Evolutionary conservation across 2,888 invertebrate genomes (phyloP), one percentile per base, ranked within the genome.

Genomic region (Zygothrica quintamaculata): DNA sequence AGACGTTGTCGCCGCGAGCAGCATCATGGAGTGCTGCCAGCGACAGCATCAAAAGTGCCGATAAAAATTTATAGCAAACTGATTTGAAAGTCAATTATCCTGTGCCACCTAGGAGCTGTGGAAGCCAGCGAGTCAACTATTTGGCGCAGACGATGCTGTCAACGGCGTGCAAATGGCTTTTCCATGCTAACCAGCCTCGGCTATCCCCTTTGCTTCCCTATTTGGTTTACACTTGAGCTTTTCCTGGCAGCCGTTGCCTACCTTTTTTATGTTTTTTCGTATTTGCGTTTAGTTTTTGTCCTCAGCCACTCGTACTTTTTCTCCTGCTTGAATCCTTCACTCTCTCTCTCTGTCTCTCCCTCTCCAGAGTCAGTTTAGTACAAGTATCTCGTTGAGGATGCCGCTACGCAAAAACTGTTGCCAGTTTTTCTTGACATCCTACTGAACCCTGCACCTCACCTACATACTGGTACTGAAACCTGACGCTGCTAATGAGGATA

Each of bases 41-140:
- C 72, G 80, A 82, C 89, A 82, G 86, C 84, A 84, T 81, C 88
- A 87, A 76, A 78, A 85, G 88, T 82, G 82, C 79, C 89, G 88
- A 88, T 88, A 89, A 89, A 89, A 89, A 86, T 89, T 89, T 89
- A 89, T 89, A 87, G 89, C 89, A 89, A 88, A 87, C 88, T 88
- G 88, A 88, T 88, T 88, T 88, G 88, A 89, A 88, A 89, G 89
- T 88, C 89, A 88, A 88, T 88, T 88, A 89, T 88, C 88, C 80
- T 80, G 78, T 76, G 84, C 64, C 73, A 52, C 52, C 62, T 51
- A 62, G 76, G 34, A n/a, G 1, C 40, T 18, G 15, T 22, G 53
- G 11, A 42, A 39, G 69, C 64, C 26, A n/a, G 26, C n/a, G 26
- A 68, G 65, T 59, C 61, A 70, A 77, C 84, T 81, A 77, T 80